Conservation (phyloP, 2,797 vertebrate species). For the Helostoma temminkii region DNA sequence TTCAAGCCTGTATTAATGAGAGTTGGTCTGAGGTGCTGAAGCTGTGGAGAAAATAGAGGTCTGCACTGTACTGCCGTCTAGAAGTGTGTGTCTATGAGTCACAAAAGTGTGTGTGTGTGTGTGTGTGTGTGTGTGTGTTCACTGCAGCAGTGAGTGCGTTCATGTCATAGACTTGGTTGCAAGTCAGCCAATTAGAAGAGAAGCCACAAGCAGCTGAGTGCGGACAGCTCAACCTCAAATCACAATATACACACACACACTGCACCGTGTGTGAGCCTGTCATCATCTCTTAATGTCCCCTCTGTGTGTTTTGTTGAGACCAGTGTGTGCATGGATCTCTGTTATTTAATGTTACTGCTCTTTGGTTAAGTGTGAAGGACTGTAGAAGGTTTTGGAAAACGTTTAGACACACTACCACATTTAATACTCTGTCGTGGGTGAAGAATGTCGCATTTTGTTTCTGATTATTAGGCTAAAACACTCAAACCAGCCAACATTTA, state of each 20-base stretch:
- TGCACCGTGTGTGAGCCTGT: conserved; percentile 22
- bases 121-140: neutral
- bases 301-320: conserved; percentile 3
- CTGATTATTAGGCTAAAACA: no score
- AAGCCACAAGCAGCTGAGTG: conserved; percentile 31
- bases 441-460: neutral
- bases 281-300: conserved; percentile 12
- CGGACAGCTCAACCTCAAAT: conserved; percentile 28
- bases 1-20: conserved; percentile 69
- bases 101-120: conserved; percentile 17
- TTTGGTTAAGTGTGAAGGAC: neutral
- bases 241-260: conserved; percentile 2
- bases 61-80: neutral
- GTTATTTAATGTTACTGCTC: neutral
- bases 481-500: neutral
- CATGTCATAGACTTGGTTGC: conserved; percentile 40
- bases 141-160: neutral
- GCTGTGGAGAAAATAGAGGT: conserved; percentile 24
- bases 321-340: no score
- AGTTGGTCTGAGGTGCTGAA: conserved; percentile 42
- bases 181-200: conserved; percentile 74
- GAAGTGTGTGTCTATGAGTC: conserved; percentile 10
- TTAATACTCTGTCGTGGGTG: neutral
- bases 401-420: no score
- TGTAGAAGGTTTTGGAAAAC: neutral